phyloP scores from a whole-genome alignment of 2,797 vertebrate genomes.

The Cyprinella venusta region DNA sequence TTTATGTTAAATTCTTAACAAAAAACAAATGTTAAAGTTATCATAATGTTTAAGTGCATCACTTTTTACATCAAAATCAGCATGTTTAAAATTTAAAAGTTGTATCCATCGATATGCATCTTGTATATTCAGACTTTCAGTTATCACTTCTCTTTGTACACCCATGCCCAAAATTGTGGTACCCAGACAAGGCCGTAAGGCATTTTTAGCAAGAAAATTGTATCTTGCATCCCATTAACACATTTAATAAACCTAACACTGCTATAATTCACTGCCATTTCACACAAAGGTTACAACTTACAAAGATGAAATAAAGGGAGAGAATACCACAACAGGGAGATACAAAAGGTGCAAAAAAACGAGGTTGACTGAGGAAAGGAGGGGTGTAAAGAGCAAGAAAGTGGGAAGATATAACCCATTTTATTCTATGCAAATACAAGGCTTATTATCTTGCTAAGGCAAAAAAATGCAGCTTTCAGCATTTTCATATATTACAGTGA shows the following conservation, averaged over 20 bases:
- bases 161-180: not conserved
- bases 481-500: constrained; percentile 55
- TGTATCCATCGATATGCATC: not conserved
- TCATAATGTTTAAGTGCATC: too few species aligned
- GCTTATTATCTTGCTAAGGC: constrained; percentile 68
- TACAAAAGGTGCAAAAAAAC: constrained; percentile 5
- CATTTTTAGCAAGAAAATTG: constrained; percentile 24
- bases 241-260: constrained; percentile 51
- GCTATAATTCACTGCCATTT: constrained; percentile 44
- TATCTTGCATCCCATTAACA: constrained; percentile 54
- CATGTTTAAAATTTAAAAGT: not conserved
- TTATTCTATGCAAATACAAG: constrained; percentile 59
- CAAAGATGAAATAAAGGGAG: not conserved
- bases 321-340: constrained; percentile 31
- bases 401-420: constrained; percentile 57
- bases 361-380: constrained; percentile 12
- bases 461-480: constrained; percentile 71
- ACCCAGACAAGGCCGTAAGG: constrained; percentile 28
- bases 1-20: too few species aligned
- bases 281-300: not conserved
- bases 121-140: too few species aligned
- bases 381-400: constrained; percentile 28
- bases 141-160: constrained; percentile 35
- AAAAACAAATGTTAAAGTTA: too few species aligned
- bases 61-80: not conserved